Conservation (phyloP, 2,797 vertebrate species). For the Bradypus variegatus region DNA sequence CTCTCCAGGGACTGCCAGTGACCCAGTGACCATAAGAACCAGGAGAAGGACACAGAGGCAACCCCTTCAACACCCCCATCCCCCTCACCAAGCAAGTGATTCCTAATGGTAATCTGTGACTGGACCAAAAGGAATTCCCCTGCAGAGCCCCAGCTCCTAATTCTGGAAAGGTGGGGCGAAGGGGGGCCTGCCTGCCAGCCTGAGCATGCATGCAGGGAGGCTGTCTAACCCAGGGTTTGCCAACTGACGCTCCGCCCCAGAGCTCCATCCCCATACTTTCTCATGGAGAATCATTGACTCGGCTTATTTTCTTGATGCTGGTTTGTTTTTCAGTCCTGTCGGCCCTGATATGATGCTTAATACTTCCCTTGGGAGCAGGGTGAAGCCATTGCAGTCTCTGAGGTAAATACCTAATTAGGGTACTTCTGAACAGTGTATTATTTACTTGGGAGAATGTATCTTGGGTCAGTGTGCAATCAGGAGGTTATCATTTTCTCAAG, state of each 20-base stretch:
- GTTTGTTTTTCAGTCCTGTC: constrained; percentile 57
- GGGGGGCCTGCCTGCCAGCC: no score
- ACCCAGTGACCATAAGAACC: background rate
- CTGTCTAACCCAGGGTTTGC: background rate
- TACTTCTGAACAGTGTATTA: constrained; percentile 57
- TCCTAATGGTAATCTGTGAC: background rate
- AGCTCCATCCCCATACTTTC: background rate
- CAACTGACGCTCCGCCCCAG: background rate
- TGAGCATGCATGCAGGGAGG: background rate
- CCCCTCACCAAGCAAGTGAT: background rate
- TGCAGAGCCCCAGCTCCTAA: background rate
- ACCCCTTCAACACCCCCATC: no score
- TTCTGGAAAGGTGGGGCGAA: background rate
- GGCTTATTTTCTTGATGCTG: constrained; percentile 39
- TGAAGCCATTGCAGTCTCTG: constrained; percentile 42
- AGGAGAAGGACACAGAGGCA: no score
- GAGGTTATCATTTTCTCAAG: constrained; percentile 55
- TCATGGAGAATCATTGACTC: background rate
- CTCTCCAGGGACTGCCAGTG: background rate
- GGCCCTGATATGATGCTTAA: constrained; percentile 43
- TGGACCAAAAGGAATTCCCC: background rate
- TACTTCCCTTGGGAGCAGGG: constrained; percentile 35
- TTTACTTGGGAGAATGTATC: constrained; percentile 61
- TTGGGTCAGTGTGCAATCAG: constrained; percentile 57
- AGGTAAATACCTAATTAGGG: constrained; percentile 66